Evolutionary conservation across 2,113 vertebrate genomes (phyloP).

Genomic region (Anhinga rufa): DNA sequence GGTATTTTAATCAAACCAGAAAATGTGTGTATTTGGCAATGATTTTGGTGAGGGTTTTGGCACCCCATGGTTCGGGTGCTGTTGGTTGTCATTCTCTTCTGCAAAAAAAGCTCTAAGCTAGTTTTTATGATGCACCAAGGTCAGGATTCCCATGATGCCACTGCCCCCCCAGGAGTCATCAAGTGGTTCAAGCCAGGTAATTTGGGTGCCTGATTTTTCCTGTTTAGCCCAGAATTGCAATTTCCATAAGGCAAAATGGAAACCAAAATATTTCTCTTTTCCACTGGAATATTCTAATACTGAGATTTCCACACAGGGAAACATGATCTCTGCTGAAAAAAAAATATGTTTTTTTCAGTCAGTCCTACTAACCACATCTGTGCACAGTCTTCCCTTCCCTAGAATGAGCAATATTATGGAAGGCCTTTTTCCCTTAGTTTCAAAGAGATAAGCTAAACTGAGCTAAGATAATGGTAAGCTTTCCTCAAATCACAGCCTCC

Average conservation of each 20-base stretch:
- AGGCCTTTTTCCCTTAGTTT: background rate
- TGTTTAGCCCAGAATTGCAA: background rate
- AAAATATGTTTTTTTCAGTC: background rate
- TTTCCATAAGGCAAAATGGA: background rate
- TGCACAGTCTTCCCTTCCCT: background rate
- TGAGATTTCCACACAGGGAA: background rate
- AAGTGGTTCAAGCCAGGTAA: background rate
- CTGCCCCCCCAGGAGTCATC: background rate
- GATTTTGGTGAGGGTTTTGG: background rate
- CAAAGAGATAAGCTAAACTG: background rate
- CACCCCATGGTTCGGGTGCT: background rate
- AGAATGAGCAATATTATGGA: background rate
- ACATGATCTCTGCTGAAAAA: background rate
- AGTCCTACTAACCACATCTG: background rate
- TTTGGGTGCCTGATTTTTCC: background rate
- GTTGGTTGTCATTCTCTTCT: background rate
- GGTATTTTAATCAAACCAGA: background rate
- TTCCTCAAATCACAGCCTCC: background rate
- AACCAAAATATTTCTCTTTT: background rate
- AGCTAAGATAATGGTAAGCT: background rate
- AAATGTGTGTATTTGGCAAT: background rate
- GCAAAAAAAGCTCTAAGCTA: background rate
- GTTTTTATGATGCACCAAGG: background rate
- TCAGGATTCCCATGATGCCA: background rate
- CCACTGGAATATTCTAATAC: background rate